Evolutionary conservation across 2,888 invertebrate genomes (phyloP).

Genomic region (Andrena chrysosceles): DNA sequence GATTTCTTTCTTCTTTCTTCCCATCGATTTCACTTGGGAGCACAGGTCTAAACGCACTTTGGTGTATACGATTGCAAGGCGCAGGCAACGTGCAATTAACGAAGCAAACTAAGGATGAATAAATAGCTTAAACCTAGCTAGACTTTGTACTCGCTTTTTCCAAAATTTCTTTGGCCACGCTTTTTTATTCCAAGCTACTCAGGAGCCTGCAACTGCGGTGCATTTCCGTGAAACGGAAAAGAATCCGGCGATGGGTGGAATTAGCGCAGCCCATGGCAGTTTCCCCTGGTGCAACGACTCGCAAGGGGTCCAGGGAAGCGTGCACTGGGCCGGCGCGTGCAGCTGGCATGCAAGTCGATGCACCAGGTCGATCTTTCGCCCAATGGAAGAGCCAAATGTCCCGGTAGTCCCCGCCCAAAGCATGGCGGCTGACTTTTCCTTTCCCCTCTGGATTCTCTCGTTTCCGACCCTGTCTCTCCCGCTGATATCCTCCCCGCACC

Average conservation of each 20-base stretch:
- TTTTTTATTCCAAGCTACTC: no score
- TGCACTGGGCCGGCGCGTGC: conserved; percentile 66
- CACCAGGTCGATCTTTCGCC: conserved; percentile 64
- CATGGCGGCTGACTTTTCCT: conserved; percentile 75
- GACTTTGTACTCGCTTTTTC: no score
- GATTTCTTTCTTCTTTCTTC: no score
- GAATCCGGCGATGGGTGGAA: neutral
- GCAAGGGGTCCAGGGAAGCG: conserved; percentile 58
- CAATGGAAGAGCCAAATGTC: conserved; percentile 70
- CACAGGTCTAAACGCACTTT: no score
- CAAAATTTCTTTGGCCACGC: no score
- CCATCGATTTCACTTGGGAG: no score
- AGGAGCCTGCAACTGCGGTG: no score
- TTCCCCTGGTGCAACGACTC: conserved; percentile 12
- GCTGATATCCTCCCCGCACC: neutral
- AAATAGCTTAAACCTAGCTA: no score
- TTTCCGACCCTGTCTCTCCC: conserved; percentile 15
- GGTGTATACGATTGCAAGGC: no score
- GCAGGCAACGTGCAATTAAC: no score
- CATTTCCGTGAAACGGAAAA: neutral
- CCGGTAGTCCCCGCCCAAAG: conserved; percentile 78
- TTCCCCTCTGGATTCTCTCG: conserved; percentile 54
- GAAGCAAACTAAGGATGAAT: no score
- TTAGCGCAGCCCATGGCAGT: neutral
- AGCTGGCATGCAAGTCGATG: conserved; percentile 63